These are phyloP conservation scores for Zophobas atratus DNA, from an alignment of 1,140 invertebrate species.

Conservation along the genomic window DNA sequence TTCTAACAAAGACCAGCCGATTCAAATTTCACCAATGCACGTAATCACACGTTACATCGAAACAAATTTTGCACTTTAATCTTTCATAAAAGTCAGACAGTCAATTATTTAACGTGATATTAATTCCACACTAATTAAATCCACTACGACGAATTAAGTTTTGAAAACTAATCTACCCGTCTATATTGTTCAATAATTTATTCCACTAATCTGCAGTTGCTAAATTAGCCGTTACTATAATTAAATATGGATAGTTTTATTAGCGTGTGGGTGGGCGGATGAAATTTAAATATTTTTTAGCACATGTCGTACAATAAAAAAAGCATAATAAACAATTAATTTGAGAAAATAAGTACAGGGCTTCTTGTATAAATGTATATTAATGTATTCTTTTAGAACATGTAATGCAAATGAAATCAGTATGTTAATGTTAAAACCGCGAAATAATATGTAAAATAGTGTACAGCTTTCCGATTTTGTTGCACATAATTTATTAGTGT, in stretches of 20 bases:
- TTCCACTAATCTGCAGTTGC: too few species aligned
- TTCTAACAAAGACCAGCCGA: too few species aligned
- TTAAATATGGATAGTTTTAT: neutral
- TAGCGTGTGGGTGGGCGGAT: neutral
- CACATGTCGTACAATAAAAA: neutral
- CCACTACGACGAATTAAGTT: too few species aligned
- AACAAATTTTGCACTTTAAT: too few species aligned
- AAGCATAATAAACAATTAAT: conserved; percentile 37
- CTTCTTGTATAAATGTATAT: conserved; percentile 41
- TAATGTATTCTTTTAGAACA: conserved; percentile 39
- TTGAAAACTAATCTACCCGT: too few species aligned
- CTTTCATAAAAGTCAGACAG: too few species aligned
- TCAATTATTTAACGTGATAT: too few species aligned
- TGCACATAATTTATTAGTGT: conserved; percentile 25
- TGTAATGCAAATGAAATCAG: conserved; percentile 43
- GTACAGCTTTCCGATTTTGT: conserved; percentile 21
- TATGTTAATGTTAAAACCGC: conserved; percentile 41
- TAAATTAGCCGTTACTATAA: too few species aligned
- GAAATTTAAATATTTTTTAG: neutral
- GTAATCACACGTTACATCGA: too few species aligned
- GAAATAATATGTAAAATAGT: conserved; percentile 39
- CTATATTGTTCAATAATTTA: too few species aligned
- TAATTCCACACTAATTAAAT: too few species aligned
- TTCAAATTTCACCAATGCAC: too few species aligned
- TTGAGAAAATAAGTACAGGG: conserved; percentile 34